These are phyloP conservation scores for Australoheros scitulus DNA, from an alignment of 2,113 vertebrate genomes.

Conservation along the genomic window DNA sequence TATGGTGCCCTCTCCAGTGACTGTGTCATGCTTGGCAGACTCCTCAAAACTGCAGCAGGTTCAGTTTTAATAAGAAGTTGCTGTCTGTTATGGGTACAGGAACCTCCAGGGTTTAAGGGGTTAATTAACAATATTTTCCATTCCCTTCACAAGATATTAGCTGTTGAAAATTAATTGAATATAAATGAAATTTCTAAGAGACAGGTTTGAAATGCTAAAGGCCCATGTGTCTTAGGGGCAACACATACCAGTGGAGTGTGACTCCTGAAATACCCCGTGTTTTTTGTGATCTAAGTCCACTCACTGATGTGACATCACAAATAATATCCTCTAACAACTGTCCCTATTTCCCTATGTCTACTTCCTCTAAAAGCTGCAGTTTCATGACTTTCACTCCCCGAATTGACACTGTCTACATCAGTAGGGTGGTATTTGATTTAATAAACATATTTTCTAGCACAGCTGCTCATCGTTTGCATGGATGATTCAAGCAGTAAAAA, in stretches of 20 bases:
- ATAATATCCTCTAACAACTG: not conserved
- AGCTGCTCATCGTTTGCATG: not conserved
- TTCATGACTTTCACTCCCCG: not conserved
- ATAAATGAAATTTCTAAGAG: constrained; percentile 1
- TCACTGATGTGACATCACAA: not conserved
- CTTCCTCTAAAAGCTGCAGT: not conserved
- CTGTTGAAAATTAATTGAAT: not conserved
- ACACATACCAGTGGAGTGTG: not conserved
- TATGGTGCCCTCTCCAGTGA: not conserved
- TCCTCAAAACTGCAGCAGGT: not conserved
- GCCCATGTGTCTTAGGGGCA: not conserved
- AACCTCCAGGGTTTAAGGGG: not conserved
- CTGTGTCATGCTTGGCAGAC: not conserved
- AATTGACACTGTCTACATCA: not conserved
- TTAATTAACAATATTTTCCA: not conserved
- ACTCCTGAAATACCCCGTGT: not conserved
- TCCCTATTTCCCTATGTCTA: not conserved
- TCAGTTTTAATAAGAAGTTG: not conserved
- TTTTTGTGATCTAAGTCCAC: too few species aligned
- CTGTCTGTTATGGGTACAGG: not conserved
- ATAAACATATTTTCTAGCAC: not conserved
- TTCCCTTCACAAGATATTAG: not conserved
- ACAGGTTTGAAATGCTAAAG: not conserved
- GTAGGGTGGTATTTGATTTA: too few species aligned
- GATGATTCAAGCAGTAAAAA: not conserved